These are phyloP conservation scores for Leptothorax acervorum DNA, from an alignment of 2,888 invertebrate species.

Conservation along the genomic window DNA sequence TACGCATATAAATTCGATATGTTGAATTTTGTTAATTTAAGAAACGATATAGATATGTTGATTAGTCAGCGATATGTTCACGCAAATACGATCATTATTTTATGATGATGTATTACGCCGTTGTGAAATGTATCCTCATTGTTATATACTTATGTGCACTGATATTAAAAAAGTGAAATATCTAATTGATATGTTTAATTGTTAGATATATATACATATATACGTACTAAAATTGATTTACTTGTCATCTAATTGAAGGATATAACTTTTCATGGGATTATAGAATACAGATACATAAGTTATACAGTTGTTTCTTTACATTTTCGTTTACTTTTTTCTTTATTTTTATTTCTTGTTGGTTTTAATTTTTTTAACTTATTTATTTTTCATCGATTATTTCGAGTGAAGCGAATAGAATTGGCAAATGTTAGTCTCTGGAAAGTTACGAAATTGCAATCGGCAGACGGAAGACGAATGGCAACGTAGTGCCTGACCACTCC, in stretches of 20 bases:
- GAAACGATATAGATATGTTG: neutral
- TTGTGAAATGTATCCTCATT: neutral
- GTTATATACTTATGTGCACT: no score
- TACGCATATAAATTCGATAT: slow-evolving; percentile 30
- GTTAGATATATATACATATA: neutral
- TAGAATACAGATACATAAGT: neutral
- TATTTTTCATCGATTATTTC: neutral
- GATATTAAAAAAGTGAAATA: neutral
- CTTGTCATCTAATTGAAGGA: neutral
- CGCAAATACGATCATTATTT: neutral
- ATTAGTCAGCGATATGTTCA: neutral
- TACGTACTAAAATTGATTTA: neutral
- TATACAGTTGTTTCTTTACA: neutral
- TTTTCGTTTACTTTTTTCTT: neutral
- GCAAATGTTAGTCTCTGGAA: slow-evolving; percentile 9
- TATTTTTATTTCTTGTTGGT: neutral
- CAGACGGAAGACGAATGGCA: slow-evolving; percentile 37
- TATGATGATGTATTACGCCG: neutral
- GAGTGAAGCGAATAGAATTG: neutral
- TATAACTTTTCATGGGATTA: neutral
- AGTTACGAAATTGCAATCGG: slow-evolving; percentile 41
- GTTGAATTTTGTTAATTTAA: slow-evolving; percentile 22
- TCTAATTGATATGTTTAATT: no score
- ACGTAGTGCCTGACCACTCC: slow-evolving; percentile 53
- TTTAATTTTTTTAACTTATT: neutral